phyloP scores from a whole-genome alignment of 2,113 vertebrate genomes.

The Nothoprocta pentlandii region DNA sequence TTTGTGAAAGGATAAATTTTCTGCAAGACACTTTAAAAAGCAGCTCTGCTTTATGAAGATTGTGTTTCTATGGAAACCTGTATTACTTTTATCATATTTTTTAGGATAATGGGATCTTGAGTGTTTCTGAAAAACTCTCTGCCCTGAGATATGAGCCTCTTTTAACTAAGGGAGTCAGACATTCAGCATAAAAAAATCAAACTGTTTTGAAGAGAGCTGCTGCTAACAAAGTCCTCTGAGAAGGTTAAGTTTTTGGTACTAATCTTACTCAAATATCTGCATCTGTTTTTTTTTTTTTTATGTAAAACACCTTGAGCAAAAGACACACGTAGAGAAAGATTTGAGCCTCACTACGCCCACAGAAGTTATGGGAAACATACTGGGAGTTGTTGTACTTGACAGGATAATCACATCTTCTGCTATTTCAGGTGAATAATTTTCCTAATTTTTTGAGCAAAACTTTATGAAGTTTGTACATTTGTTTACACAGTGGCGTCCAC shows the following conservation, averaged over 20 bases:
- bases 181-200: background rate
- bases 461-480: background rate
- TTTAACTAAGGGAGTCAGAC: background rate
- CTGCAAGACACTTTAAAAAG: background rate
- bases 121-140: background rate
- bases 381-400: background rate
- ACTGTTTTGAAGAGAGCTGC: background rate
- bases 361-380: background rate
- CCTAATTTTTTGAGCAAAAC: background rate
- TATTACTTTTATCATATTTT: background rate
- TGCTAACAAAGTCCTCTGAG: background rate
- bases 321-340: background rate
- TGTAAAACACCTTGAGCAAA: background rate
- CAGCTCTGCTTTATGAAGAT: background rate
- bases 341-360: background rate
- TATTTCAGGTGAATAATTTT: background rate
- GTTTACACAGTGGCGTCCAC: background rate
- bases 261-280: background rate
- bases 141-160: background rate
- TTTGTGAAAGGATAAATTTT: background rate
- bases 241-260: no score
- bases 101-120: background rate
- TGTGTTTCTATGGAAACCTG: background rate
- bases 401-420: background rate
- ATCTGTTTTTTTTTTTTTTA: background rate